Base-by-base conservation (phyloP, 2,888 invertebrate genomes). In the Pristionchus exspectatus region DNA sequence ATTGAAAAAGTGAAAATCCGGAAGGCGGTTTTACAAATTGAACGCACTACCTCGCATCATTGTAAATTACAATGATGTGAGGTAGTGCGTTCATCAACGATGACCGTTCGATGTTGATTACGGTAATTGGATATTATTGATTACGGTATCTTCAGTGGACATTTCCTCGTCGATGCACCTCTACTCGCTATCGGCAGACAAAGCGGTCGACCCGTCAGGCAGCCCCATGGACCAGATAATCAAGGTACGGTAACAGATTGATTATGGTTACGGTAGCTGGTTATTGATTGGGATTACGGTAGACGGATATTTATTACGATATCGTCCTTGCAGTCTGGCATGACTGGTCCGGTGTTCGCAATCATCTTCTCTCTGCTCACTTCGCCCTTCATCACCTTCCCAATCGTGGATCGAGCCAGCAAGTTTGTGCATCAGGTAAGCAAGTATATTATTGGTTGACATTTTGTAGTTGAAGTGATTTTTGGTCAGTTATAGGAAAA, bases 341-440 rank as follows among this genome's bases (percentile, higher is more conserved):
- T 89, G 30, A 83, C 89, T 27, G 89, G 81, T 21, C 81, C 83
- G 5, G 66, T 89, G 16, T 50, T 90, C 72, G 89, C 90, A 3
- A 90, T 93, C 66, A 14, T 93, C 74, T 93, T 93, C 89, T 91
- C 93, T n/a, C 85, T 91, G 44, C 87, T 93, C 66, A 91, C 91
- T 12, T 91, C 92, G 66, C 89, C 91, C 50, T 92, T 93, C 88
- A 77, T 92, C 18, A 91, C 91, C 84, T 86, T 90, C 33, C 81
- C 93, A 44, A 92, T 93, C 27, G 92, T 92, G 24, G 93, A 93
- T 21, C 90, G 91, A 10, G 56, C 74, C 0, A 83, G 77, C 44
- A 88, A 90, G 33, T 93, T 93, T 89, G 92, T 92, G 88, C 93
- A 93, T 87, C 92, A 92, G 83, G 91, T 91, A 21, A 77, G 50